Percentiles rank a stretch among this genome's conserved stretches.
These are phyloP conservation scores for Nycticorax nycticorax DNA, from an alignment of 2,113 vertebrate genomes.

Conservation along the genomic window DNA sequence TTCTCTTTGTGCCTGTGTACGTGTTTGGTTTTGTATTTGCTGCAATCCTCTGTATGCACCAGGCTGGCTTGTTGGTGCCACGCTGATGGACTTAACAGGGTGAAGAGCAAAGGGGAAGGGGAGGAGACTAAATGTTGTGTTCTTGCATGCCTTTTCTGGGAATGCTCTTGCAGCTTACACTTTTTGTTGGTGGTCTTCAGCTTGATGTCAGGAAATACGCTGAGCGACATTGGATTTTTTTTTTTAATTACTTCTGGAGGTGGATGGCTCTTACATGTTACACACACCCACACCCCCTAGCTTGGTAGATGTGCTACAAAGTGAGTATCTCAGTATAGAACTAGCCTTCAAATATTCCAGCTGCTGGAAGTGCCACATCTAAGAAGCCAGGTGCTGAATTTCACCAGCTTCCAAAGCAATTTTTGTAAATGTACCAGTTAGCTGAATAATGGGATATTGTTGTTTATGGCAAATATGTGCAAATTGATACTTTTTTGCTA, in stretches of 20 bases:
- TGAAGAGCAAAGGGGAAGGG: slow-evolving; percentile 20
- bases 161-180: slow-evolving; percentile 23
- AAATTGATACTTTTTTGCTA: neutral
- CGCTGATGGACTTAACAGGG: slow-evolving; percentile 41
- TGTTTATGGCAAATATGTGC: neutral
- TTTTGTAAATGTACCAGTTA: neutral
- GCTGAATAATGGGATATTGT: neutral
- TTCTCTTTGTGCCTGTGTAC: neutral
- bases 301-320: neutral
- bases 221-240: neutral
- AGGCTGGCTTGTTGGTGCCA: slow-evolving; percentile 41
- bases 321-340: neutral
- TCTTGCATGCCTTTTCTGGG: slow-evolving; percentile 52
- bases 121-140: neutral
- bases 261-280: neutral
- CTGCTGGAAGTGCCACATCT: neutral
- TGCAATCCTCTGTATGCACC: neutral
- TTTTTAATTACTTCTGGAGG: neutral
- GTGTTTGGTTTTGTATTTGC: neutral
- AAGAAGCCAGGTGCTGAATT: neutral
- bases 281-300: no score
- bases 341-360: neutral
- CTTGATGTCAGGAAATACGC: neutral
- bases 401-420: neutral
- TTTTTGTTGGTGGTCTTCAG: neutral